These are phyloP conservation scores for Dascyllus trimaculatus DNA, from an alignment of 2,113 vertebrate species.

Conservation along the genomic window DNA sequence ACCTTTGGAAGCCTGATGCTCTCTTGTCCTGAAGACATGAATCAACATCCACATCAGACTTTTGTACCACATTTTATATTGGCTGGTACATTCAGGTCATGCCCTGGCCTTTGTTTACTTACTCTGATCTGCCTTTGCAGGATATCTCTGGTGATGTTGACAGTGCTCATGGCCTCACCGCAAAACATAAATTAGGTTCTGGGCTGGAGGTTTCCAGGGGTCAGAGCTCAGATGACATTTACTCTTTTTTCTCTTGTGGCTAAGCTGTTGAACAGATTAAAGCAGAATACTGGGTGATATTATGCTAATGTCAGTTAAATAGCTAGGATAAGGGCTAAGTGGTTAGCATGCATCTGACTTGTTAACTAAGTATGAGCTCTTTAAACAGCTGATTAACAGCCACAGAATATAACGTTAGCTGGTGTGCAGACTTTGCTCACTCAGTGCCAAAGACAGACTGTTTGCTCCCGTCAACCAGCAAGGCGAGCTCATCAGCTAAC, in stretches of 20 bases:
- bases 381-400: not conserved
- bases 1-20: constrained; percentile 91
- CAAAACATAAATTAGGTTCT: constrained; percentile 75
- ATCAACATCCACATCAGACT: constrained; percentile 9
- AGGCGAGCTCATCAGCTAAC: constrained; percentile 41
- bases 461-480: constrained; percentile 15
- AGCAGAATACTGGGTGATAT: not conserved
- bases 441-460: not conserved
- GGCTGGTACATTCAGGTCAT: not conserved
- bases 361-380: not conserved
- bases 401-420: not conserved
- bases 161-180: constrained; percentile 91
- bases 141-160: constrained; percentile 94
- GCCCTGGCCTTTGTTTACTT: constrained; percentile 41
- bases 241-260: constrained; percentile 65
- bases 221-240: constrained; percentile 86
- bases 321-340: not conserved
- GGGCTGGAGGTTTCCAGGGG: constrained; percentile 50
- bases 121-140: constrained; percentile 91
- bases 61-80: not conserved
- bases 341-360: not conserved
- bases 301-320: not conserved
- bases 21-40: constrained; percentile 88
- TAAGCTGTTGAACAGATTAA: constrained; percentile 24
- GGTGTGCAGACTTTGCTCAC: constrained; percentile 6